These are phyloP conservation scores for Campylomormyrus tamandua DNA, from an alignment of 2,113 vertebrate genomes.

Conservation along the genomic window DNA sequence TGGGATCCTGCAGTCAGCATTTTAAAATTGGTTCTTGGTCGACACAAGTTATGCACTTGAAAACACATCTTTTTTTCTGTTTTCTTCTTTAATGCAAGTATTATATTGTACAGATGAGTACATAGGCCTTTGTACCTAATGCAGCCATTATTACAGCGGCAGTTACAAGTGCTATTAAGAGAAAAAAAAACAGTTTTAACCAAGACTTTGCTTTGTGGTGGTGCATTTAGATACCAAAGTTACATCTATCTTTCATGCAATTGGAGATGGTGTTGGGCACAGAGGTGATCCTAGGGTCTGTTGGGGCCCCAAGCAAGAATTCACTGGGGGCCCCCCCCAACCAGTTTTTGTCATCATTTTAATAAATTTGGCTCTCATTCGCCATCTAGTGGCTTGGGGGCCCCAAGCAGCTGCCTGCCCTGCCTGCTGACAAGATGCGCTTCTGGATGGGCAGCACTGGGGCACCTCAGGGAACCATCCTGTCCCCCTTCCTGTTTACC, in stretches of 20 bases:
- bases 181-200: background rate
- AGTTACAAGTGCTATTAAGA: background rate
- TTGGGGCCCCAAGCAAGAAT: no score
- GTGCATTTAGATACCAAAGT: background rate
- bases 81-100: background rate
- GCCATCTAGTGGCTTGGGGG: no score
- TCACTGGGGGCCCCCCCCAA: no score
- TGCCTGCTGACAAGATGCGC: no score
- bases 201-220: background rate
- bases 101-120: background rate
- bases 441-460: background rate
- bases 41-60: background rate
- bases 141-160: background rate
- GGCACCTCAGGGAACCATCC: background rate
- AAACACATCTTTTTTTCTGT: background rate
- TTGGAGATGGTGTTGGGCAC: background rate
- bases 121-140: background rate
- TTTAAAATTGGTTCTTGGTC: background rate
- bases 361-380: no score
- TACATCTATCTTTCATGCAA: background rate
- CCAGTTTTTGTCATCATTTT: no score
- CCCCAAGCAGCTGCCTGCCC: no score
- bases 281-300: no score
- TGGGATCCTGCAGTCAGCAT: background rate
- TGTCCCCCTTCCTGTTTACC: background rate